Percentiles rank a stretch among this genome's conserved stretches.
These are phyloP conservation scores for Fissipunctia ypsillon DNA, from an alignment of 2,888 invertebrate species.

Conservation along the genomic window DNA sequence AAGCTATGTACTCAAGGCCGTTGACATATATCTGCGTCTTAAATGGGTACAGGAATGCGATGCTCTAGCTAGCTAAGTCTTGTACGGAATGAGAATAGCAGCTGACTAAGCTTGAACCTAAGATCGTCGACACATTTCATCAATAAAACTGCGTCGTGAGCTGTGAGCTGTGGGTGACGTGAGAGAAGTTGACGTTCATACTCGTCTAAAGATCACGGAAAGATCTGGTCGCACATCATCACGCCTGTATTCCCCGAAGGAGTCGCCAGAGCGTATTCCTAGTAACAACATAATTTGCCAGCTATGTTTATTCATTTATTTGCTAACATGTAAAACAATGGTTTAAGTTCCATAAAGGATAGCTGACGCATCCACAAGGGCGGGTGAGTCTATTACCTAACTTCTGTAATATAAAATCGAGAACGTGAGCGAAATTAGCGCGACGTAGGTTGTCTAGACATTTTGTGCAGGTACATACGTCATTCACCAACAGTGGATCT, in stretches of 20 bases:
- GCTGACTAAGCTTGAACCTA: slow-evolving; percentile 6
- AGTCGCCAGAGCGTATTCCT: background rate
- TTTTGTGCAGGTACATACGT: no score
- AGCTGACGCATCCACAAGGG: no score
- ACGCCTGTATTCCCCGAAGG: background rate
- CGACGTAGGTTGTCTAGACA: background rate
- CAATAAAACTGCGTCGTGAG: background rate
- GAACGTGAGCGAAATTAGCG: background rate
- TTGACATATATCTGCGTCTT: no score
- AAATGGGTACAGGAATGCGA: slow-evolving; percentile 23
- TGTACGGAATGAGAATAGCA: slow-evolving; percentile 6
- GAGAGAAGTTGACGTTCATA: background rate
- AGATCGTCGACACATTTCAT: slow-evolving; percentile 9
- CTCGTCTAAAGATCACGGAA: background rate
- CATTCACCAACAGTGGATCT: no score
- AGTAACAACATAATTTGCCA: background rate
- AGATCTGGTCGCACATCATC: background rate
- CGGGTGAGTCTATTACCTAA: no score
- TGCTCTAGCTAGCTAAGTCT: slow-evolving; percentile 1
- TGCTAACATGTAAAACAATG: no score
- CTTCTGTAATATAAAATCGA: no score
- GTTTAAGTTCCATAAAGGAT: no score
- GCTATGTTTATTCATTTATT: background rate
- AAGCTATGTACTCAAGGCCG: no score
- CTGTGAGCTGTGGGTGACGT: no score